Conservation (phyloP, 2,113 vertebrate genomes). For the Mus pahari region DNA sequence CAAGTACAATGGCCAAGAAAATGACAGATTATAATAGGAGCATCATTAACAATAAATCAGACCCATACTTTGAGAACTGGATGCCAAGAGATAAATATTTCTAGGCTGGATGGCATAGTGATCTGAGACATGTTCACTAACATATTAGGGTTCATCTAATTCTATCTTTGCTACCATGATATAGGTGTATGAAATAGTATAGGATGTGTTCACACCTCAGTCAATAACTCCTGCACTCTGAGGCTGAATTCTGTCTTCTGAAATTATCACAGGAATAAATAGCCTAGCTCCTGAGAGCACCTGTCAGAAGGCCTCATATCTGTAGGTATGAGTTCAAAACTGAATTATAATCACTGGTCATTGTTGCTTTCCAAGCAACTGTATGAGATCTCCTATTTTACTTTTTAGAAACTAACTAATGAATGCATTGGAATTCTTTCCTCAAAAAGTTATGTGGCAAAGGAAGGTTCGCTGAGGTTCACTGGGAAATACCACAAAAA, state of each 20-base stretch:
- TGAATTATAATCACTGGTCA: conserved; percentile 74
- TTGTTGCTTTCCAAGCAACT: conserved; percentile 77
- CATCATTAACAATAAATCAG: conserved; percentile 80
- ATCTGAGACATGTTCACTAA: conserved; percentile 45
- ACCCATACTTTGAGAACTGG: conserved; percentile 71
- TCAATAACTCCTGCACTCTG: conserved; percentile 9
- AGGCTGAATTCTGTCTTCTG: conserved; percentile 50
- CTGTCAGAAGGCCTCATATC: conserved; percentile 40
- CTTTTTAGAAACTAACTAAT: conserved; percentile 80
- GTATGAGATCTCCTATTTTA: conserved; percentile 78
- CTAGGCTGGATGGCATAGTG: conserved; percentile 64
- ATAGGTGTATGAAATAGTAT: conserved; percentile 43
- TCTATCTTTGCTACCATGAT: conserved; percentile 47
- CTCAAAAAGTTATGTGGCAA: conserved; percentile 76
- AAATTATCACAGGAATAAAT: conserved; percentile 3
- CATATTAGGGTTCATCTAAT: conserved; percentile 46
- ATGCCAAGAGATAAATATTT: conserved; percentile 70
- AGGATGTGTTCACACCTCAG: conserved; percentile 8
- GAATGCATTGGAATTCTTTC: conserved; percentile 74
- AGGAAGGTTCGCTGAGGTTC: conserved; percentile 67
- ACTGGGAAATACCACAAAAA: conserved; percentile 71
- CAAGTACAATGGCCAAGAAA: conserved; percentile 79
- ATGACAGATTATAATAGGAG: conserved; percentile 78
- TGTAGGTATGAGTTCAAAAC: conserved; percentile 42
- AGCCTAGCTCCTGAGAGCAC: not conserved